These are phyloP conservation scores for Elephantulus edwardii DNA, from an alignment of 2,113 vertebrate genomes.

Conservation along the genomic window DNA sequence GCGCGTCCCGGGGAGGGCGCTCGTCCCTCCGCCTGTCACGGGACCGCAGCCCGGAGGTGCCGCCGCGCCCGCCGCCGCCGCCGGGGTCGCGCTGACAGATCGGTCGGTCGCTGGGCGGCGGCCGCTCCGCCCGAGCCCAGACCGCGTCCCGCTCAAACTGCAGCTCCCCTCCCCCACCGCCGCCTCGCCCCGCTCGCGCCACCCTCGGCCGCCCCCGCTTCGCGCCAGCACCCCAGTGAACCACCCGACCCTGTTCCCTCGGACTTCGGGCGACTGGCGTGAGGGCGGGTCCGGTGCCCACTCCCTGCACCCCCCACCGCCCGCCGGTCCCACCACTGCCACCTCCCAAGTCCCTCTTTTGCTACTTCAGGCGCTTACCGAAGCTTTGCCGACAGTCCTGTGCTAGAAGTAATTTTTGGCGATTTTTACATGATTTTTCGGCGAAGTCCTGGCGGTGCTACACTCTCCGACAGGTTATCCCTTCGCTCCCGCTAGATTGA, in stretches of 20 bases:
- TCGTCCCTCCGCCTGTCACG: conserved; percentile 52
- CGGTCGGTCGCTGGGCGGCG: conserved; percentile 10
- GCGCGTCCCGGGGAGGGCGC: neutral
- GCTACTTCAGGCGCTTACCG: conserved; percentile 75
- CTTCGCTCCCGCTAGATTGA: conserved; percentile 83
- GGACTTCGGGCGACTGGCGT: neutral
- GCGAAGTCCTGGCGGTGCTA: neutral
- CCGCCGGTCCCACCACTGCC: conserved; percentile 74
- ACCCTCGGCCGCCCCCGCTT: conserved; percentile 40
- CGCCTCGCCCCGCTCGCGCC: conserved; percentile 59
- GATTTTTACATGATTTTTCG: conserved; percentile 59
- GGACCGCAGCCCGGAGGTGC: neutral
- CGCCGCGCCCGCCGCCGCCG: neutral
- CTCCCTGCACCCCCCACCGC: neutral
- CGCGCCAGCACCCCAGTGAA: neutral
- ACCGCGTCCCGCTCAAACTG: conserved; percentile 73
- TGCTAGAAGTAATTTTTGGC: conserved; percentile 54
- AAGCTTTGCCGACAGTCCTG: neutral
- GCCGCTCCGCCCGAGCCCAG: neutral
- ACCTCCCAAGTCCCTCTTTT: conserved; percentile 53
- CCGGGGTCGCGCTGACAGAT: conserved; percentile 65
- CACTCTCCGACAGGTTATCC: conserved; percentile 40
- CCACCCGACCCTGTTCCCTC: neutral
- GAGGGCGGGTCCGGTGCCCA: neutral
- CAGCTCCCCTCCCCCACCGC: conserved; percentile 64